phyloP scores from a whole-genome alignment of 2,113 vertebrate species.

The Cygnus buccinator region DNA sequence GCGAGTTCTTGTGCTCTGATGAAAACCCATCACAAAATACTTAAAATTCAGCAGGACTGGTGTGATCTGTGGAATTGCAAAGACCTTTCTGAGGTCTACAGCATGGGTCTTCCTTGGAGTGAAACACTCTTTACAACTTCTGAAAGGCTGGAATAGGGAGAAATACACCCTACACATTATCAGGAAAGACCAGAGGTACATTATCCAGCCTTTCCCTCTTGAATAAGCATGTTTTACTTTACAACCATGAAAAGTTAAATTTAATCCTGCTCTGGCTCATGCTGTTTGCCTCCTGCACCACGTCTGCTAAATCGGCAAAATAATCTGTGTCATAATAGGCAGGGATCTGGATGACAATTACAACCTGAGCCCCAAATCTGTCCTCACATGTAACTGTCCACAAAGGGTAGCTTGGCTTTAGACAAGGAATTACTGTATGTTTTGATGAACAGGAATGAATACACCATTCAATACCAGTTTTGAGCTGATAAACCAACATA shows the following conservation, averaged over 20 bases:
- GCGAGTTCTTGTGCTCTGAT: background rate
- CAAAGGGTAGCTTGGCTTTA: background rate
- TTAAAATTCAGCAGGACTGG: background rate
- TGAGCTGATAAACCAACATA: background rate
- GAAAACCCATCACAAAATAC: background rate
- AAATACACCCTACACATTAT: background rate
- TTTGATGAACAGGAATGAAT: background rate
- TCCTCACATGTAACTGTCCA: background rate
- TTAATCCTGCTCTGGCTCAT: background rate
- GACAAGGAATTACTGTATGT: background rate
- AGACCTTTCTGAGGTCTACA: background rate
- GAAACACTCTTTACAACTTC: background rate
- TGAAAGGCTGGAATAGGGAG: background rate
- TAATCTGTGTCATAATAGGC: background rate
- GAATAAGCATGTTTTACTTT: no score
- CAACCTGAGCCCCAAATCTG: background rate
- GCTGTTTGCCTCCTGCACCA: background rate
- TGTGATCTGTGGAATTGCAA: background rate
- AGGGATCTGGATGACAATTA: background rate
- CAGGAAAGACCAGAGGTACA: background rate
- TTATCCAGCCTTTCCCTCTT: no score
- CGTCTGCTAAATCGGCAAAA: background rate
- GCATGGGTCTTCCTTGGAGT: background rate
- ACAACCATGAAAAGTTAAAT: no score
- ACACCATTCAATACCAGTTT: background rate